These are phyloP conservation scores for Formica selysi DNA, from an alignment of 1,140 invertebrate species.

Conservation along the genomic window DNA sequence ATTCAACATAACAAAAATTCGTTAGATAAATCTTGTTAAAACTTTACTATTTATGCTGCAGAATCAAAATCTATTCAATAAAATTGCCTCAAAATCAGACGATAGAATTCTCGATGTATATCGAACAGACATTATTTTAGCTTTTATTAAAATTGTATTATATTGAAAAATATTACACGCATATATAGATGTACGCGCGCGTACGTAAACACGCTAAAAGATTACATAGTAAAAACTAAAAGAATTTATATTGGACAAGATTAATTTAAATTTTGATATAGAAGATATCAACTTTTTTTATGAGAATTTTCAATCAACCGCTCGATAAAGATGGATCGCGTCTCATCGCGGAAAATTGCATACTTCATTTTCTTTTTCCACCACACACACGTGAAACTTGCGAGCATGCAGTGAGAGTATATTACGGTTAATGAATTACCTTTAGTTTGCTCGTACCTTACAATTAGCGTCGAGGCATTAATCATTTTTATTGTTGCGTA, in stretches of 20 bases:
- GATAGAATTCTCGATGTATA: background rate
- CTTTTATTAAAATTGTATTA: background rate
- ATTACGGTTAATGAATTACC: slow-evolving; percentile 38
- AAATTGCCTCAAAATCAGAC: background rate
- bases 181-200: background rate
- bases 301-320: background rate
- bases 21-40: background rate
- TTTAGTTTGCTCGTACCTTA: slow-evolving; percentile 20
- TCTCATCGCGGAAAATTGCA: background rate
- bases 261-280: slow-evolving; percentile 14
- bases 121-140: background rate
- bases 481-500: slow-evolving; percentile 44
- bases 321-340: background rate
- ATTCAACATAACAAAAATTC: background rate
- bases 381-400: background rate
- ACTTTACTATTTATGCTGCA: background rate
- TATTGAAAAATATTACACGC: background rate
- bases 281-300: background rate
- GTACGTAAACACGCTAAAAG: background rate
- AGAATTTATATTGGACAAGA: background rate
- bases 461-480: slow-evolving; percentile 28
- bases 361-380: background rate
- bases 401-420: background rate
- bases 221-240: background rate
- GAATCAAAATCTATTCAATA: background rate